Evolutionary conservation across 2,113 vertebrate species (phyloP).

Genomic region (Lathamus discolor): DNA sequence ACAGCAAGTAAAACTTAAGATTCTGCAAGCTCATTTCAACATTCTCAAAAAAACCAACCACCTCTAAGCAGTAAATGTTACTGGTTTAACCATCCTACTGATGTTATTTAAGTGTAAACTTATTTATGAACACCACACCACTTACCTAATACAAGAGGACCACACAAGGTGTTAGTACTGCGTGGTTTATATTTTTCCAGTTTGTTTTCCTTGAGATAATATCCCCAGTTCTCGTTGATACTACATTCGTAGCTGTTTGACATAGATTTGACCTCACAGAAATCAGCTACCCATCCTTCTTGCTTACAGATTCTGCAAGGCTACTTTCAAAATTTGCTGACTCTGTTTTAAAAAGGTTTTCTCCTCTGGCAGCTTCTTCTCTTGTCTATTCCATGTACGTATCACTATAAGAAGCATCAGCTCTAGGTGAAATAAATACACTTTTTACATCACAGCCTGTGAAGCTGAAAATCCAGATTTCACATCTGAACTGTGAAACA

Average conservation of each 20-base stretch:
- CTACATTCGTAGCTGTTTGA: slow-evolving; percentile 68
- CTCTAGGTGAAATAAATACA: slow-evolving; percentile 53
- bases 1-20: background rate
- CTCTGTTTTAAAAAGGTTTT: slow-evolving; percentile 7
- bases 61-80: background rate
- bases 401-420: slow-evolving; percentile 35
- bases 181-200: slow-evolving; percentile 67
- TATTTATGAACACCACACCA: background rate
- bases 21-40: background rate
- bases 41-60: background rate
- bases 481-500: slow-evolving; percentile 42
- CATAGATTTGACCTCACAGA: slow-evolving; percentile 56
- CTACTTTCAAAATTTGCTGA: slow-evolving; percentile 38
- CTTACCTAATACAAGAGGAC: slow-evolving; percentile 76
- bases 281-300: slow-evolving; percentile 77
- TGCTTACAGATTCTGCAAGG: slow-evolving; percentile 43
- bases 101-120: background rate
- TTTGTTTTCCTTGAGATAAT: slow-evolving; percentile 72
- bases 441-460: slow-evolving; percentile 39
- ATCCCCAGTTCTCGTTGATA: slow-evolving; percentile 61
- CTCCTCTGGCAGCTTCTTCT: background rate
- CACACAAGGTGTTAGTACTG: slow-evolving; percentile 36
- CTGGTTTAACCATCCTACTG: background rate
- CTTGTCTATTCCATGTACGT: slow-evolving; percentile 60
- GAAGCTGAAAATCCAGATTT: slow-evolving; percentile 51